Evolutionary conservation across 2,797 vertebrate species (phyloP), one percentile per base, ranked within the genome.

Genomic region (Cottoperca gobio): DNA sequence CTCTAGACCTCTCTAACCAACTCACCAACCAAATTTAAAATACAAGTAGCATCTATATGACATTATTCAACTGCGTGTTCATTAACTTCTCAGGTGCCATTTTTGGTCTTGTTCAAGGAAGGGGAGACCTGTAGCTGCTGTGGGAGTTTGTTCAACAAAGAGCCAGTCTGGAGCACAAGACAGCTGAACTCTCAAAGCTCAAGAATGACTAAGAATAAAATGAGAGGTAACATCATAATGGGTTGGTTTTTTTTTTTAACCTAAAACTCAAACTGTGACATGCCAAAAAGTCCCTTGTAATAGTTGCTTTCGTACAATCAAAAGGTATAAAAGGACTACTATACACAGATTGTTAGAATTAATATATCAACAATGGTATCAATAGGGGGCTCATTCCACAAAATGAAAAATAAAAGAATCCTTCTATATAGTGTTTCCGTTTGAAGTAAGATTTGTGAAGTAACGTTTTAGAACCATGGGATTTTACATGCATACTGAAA

Each of bases 61-160:
- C 16, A 42, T 35, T 10, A 28, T 35, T 72, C 52, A 60, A 33
- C n/a, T 26, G n/a, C 12, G 49, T 54, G 46, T 39, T 79, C 65
- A 64, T 67, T 67, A 73, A 63, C 70, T 65, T 70, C 73, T 73
- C 16, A 63, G 11, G 28, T 23, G 3, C 17, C 63, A 54, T 59
- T 74, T 82, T 64, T 50, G n/a, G 40, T 33, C 1, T 75, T 43
- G n/a, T 42, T 73, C 1, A 48, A 40, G n/a, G 1, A 59, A 21
- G 2, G 21, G 9, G 12, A 66, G 55, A 58, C 17, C 17, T 70
- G 19, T 23, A 24, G 46, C 58, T 64, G 28, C 46, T 71, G 40
- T 48, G 4, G 23, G 42, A 68, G 53, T 55, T 64, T 60, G 16
- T 61, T 37, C 4, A 21, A 50, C 19, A 58, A 26, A 66, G 8